Evolutionary conservation across 2,888 invertebrate species (phyloP).

Genomic region (Meiosimyza platycephala): DNA sequence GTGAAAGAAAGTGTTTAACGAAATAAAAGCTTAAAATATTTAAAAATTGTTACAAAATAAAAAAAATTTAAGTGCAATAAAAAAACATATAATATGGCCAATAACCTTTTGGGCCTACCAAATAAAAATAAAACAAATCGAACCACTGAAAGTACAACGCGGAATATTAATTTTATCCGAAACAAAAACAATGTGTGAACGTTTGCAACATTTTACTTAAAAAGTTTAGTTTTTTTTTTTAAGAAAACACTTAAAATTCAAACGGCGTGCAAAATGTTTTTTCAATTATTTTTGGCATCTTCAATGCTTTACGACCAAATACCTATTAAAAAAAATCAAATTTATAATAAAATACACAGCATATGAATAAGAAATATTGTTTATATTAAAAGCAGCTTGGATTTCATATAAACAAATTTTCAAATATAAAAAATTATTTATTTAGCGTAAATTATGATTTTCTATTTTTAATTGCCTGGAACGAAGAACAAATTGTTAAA

Average conservation of each 20-base stretch:
- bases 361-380: too few relatives aligned
- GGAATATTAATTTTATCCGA: constrained; percentile 24
- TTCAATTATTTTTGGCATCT: constrained; percentile 11
- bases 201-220: neutral
- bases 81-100: constrained; percentile 17
- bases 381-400: neutral
- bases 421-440: constrained; percentile 37
- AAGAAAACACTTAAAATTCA: constrained; percentile 22
- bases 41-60: neutral
- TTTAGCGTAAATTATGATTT: constrained; percentile 31
- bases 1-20: neutral
- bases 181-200: constrained; percentile 8
- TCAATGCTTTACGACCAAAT: neutral
- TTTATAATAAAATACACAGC: too few relatives aligned
- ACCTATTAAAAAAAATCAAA: too few relatives aligned
- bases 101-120: constrained; percentile 17
- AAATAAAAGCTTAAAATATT: neutral
- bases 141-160: constrained; percentile 14
- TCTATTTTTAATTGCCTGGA: too few relatives aligned
- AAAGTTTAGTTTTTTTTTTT: constrained; percentile 1
- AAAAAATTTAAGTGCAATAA: constrained; percentile 3
- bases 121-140: constrained; percentile 8
- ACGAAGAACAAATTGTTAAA: too few relatives aligned
- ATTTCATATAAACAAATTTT: constrained; percentile 35
- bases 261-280: constrained; percentile 7